Base-by-base conservation (phyloP, 2,113 vertebrate species). In the Xerus inauris region DNA sequence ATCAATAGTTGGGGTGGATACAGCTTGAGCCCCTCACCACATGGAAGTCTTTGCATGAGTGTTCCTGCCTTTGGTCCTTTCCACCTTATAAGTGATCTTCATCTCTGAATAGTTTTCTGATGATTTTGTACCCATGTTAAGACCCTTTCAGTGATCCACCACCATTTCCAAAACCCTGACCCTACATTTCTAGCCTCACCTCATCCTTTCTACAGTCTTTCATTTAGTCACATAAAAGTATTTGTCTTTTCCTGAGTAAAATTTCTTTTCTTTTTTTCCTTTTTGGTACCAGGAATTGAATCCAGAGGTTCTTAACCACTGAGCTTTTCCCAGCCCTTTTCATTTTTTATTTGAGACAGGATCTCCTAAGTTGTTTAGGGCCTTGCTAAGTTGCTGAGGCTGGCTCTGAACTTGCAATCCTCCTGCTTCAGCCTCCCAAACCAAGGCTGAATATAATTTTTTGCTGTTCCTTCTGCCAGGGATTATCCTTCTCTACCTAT, bases 41-140 rank as follows among this genome's bases (percentile, higher is more conserved):
- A 81, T 1, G 12, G 59, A 73, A 47, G 67, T 75, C 77, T 42
- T 87, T 49, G 42, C 47, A 79, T 24, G 22, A 85, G 32, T 40
- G 32, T 54, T 64, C 42, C 51, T 86, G n/a, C 38, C 47, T 75
- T 30, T 80, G 17, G 54, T 57, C 28, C n/a, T 67, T 59, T 83
- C 28, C 24, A 51, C n/a, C 38, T 89, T 54, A 51, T 20, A 83
- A 38, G 22, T 24, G 42, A 49, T 51, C 75, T 83, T 95, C 24
- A 75, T 8, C 64, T 95, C 57, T 88, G 77, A 89, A 88, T 22
- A 83, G 28, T 80, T 65, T 84, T 83, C 90, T 90, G 65, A 93
- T 89, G 28, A 89, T 51, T 91, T 80, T 92, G 49, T 83, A 9
- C 65, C 67, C 62, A 38, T 64, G 64, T 14, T 72, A 82, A 96